Evolutionary conservation across 2,797 vertebrate genomes (phyloP), one percentile per base, ranked within the genome.

Genomic region (Eurystomus glaucurus): DNA sequence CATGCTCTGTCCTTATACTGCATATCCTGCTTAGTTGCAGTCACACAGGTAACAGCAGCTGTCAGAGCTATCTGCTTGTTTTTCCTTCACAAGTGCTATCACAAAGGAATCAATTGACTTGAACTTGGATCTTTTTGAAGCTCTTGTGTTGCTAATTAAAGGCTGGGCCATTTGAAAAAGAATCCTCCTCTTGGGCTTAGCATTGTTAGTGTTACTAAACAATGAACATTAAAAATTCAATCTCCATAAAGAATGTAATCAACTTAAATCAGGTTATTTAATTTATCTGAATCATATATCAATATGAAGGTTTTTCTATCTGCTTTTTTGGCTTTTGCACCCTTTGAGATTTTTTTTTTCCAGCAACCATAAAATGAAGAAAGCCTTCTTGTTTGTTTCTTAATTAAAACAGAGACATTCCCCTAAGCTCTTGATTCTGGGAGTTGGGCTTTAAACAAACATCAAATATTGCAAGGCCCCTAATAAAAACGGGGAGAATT

Each of bases 321-420:
- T 41, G 11, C 11, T 55, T 46, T 71, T 60, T 31, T 31, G 5
- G 31, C 14, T 65, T 80, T 83, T 81, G 11, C 3, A 15, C 29
- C 48, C 12, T 37, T 46, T 28, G 65, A 81, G 76, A 50, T 21
- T 26, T 60, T 75, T 65, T 65, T 23, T 55, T 7, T 1, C 35
- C 33, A 57, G 37, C 46, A 74, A 74, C n/a, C 16, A 77, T 23
- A 88, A 85, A 76, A 83, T 58, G 26, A 85, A 91, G 41, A 91
- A 93, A 60, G 1, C 21, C 66, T 83, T 89, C 46, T 71, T 85
- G 48, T 66, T 91, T 94, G 77, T 91, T 96, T 92, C 58, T 92
- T 85, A 88, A 94, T 81, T 90, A 69, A 93, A 97, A 78, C 54
- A 78, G 79, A 88, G 31, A 65, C 26, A 72, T 88, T 45, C 33